phyloP scores from a whole-genome alignment of 2,797 vertebrate species.

The Notolepis coatsorum region DNA sequence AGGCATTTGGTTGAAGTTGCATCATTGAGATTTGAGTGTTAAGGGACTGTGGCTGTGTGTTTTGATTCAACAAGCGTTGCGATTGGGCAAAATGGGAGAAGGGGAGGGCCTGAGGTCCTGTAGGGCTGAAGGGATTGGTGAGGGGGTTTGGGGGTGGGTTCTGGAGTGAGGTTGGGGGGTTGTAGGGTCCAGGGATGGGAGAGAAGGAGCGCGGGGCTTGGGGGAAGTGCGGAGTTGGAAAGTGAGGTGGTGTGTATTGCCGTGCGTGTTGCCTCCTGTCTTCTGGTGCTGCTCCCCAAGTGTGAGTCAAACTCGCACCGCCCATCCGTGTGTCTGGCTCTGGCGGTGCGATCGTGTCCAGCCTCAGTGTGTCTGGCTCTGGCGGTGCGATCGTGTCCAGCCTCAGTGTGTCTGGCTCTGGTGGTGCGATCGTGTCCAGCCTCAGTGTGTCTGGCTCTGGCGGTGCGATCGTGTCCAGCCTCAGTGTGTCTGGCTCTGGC shows the following conservation, averaged over 20 bases:
- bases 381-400: too few relatives aligned
- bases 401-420: too few relatives aligned
- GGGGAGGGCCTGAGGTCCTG: constrained; percentile 28
- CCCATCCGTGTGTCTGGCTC: constrained; percentile 49
- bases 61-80: constrained; percentile 41
- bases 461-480: too few relatives aligned
- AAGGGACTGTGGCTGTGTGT: constrained; percentile 11
- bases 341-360: too few relatives aligned
- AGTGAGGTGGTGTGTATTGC: constrained; percentile 60
- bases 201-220: constrained; percentile 59
- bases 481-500: too few relatives aligned
- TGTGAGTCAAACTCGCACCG: too few relatives aligned
- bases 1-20: too few relatives aligned
- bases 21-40: too few relatives aligned
- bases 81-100: constrained; percentile 36
- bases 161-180: constrained; percentile 44
- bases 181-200: constrained; percentile 46
- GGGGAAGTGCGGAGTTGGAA: constrained; percentile 48
- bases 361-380: too few relatives aligned
- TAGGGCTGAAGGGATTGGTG: constrained; percentile 6
- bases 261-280: constrained; percentile 60
- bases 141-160: constrained; percentile 34
- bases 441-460: too few relatives aligned
- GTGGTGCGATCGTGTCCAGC: too few relatives aligned
- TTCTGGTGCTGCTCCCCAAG: constrained; percentile 9